Conservation (phyloP, 2,113 vertebrate genomes). For the Hylia prasina region DNA sequence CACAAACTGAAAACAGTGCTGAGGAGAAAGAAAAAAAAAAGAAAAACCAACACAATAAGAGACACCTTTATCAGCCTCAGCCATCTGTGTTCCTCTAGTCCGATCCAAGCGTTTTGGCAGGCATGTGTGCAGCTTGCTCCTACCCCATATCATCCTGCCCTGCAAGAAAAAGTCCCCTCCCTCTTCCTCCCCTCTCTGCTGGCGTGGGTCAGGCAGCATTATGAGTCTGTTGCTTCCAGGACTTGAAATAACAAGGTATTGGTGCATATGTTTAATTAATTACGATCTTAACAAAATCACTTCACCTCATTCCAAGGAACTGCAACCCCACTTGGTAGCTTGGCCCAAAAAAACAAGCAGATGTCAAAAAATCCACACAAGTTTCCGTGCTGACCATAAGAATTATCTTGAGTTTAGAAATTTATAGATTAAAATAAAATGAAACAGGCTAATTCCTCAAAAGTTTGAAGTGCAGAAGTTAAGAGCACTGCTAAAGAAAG, state of each 20-base stretch:
- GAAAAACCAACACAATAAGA: slow-evolving; percentile 45
- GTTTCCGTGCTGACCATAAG: not conserved
- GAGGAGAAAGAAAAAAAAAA: not conserved
- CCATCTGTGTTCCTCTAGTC: slow-evolving; percentile 74
- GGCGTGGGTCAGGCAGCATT: not conserved
- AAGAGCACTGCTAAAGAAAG: not conserved
- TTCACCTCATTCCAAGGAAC: not conserved
- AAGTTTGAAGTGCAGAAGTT: not conserved
- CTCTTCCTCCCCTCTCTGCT: slow-evolving; percentile 48
- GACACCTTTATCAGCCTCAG: slow-evolving; percentile 71
- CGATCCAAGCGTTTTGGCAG: slow-evolving; percentile 62
- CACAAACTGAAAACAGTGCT: not conserved
- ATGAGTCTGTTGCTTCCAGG: not conserved
- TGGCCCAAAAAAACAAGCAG: not conserved
- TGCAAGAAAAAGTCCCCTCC: slow-evolving; percentile 36
- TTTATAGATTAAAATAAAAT: not conserved
- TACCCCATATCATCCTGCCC: slow-evolving; percentile 42
- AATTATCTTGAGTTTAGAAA: not conserved
- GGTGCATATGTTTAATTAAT: slow-evolving; percentile 10
- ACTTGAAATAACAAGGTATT: not conserved
- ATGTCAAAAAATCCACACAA: not conserved
- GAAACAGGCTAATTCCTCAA: not conserved
- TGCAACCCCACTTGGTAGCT: not conserved
- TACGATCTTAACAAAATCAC: not conserved
- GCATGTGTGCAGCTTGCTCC: not conserved